Evolutionary conservation across 2,888 invertebrate species (phyloP).

Genomic region (Ophion ventricosus): DNA sequence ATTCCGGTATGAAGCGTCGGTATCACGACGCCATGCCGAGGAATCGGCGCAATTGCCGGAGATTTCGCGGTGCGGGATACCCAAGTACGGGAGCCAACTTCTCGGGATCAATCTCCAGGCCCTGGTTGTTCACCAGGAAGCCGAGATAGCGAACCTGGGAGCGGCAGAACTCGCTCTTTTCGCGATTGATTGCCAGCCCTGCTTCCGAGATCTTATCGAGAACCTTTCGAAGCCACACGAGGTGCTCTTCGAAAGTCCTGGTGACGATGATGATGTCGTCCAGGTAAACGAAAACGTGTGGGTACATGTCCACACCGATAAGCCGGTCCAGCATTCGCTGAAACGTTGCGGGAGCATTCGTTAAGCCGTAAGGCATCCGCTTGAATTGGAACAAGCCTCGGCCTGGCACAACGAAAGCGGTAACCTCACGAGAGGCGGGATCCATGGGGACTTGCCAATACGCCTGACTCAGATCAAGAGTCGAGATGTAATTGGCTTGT

Average conservation of each 20-base stretch:
- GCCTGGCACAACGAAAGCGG: background rate
- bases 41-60: background rate
- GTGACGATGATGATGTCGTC: background rate
- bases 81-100: background rate
- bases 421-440: background rate
- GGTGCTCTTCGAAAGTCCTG: background rate
- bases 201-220: background rate
- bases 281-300: background rate
- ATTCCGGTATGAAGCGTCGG: constrained; percentile 1
- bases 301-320: background rate
- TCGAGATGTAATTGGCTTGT: too few species aligned
- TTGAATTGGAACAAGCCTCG: background rate
- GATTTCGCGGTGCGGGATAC: background rate
- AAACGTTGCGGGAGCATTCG: background rate
- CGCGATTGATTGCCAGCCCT: background rate
- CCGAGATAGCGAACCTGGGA: background rate
- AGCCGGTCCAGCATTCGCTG: background rate
- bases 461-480: background rate
- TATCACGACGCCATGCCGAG: constrained; percentile 36
- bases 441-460: constrained; percentile 9
- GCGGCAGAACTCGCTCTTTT: background rate
- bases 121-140: background rate
- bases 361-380: background rate
- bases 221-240: background rate
- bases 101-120: background rate